Conservation (phyloP, 2,113 vertebrate genomes). For the Procapra przewalskii region DNA sequence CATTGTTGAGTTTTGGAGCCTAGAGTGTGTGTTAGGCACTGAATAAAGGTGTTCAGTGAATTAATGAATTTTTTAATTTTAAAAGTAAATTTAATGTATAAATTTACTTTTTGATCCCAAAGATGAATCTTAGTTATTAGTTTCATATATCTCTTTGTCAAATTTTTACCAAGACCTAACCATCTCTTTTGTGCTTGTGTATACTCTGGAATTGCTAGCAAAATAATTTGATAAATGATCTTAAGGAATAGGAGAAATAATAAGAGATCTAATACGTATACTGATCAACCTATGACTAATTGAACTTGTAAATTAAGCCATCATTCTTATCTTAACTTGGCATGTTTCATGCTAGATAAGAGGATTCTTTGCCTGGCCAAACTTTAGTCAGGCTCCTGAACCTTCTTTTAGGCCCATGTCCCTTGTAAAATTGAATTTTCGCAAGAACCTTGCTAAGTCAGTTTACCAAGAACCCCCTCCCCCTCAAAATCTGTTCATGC, state of each 20-base stretch:
- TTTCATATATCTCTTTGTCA: not conserved
- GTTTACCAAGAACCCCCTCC: not conserved
- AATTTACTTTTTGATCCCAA: conserved; percentile 4
- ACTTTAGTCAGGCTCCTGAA: not conserved
- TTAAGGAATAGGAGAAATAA: not conserved
- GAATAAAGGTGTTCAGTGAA: not conserved
- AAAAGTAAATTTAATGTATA: not conserved
- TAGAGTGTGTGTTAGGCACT: not conserved
- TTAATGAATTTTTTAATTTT: not conserved
- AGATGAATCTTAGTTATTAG: conserved; percentile 22
- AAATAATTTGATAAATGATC: conserved; percentile 5
- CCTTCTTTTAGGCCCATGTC: not conserved
- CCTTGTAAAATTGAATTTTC: not conserved
- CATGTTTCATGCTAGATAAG: not conserved
- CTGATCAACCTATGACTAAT: not conserved
- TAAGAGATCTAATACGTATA: not conserved
- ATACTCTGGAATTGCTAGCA: not conserved
- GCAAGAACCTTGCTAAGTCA: not conserved
- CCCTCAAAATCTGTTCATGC: not conserved
- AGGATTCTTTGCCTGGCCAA: not conserved
- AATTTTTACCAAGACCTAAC: conserved; percentile 25
- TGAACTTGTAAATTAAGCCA: conserved; percentile 18
- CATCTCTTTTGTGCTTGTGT: not conserved
- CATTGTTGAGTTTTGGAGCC: not conserved
- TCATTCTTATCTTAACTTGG: not conserved